Conservation (phyloP, 2,113 vertebrate species). For the Garra rufa region DNA sequence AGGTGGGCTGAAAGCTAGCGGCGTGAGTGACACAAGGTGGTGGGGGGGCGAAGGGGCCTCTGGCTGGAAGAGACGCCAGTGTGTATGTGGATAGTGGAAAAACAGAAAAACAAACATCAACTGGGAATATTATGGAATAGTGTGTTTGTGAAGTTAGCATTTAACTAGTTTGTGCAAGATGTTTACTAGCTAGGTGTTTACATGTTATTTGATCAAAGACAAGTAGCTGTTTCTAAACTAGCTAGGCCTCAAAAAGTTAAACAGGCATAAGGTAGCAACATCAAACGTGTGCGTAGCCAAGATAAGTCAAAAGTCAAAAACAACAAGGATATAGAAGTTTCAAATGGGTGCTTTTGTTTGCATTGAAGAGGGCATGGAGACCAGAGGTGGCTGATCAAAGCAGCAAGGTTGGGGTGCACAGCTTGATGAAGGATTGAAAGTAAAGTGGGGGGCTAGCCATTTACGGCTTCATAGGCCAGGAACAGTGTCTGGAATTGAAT, state of each 20-base stretch:
- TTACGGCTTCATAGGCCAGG: neutral
- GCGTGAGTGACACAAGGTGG: slow-evolving; percentile 66
- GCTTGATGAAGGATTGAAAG: slow-evolving; percentile 35
- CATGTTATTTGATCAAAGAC: neutral
- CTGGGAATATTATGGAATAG: slow-evolving; percentile 46
- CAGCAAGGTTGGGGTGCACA: neutral
- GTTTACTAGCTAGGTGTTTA: neutral
- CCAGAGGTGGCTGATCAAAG: slow-evolving; percentile 66
- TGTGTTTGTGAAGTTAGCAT: slow-evolving; percentile 55
- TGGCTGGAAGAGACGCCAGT: slow-evolving; percentile 29
- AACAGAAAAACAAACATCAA: slow-evolving; percentile 65
- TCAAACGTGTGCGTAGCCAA: neutral
- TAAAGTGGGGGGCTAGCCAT: slow-evolving; percentile 19
- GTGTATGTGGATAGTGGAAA: slow-evolving; percentile 45
- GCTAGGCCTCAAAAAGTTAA: neutral
- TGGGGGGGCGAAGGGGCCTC: slow-evolving; percentile 41
- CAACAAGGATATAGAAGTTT: neutral
- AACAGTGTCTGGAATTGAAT: slow-evolving; percentile 41
- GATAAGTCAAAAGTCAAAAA: neutral
- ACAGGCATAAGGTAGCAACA: neutral
- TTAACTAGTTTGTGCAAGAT: neutral
- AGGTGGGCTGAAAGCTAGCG: slow-evolving; percentile 74
- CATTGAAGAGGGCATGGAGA: neutral
- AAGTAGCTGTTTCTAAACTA: neutral
- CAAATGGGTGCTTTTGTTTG: neutral